Evolutionary conservation across 1,140 invertebrate genomes (phyloP).

Genomic region (Zaprionus tsacasi): DNA sequence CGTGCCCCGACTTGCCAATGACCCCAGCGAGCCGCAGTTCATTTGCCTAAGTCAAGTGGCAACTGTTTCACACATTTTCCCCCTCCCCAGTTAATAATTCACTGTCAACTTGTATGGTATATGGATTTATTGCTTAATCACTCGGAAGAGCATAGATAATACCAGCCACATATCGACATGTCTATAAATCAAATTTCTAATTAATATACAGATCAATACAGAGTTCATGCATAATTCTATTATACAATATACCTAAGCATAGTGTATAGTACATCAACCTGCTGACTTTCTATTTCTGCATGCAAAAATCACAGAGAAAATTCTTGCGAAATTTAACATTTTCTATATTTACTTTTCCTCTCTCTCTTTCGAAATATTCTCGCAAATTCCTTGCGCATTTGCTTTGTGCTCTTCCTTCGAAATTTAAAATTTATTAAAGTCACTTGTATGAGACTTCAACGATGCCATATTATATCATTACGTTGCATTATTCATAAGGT

Average conservation of each 20-base stretch:
- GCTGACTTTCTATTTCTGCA: not conserved
- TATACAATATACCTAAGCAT: too few relatives aligned
- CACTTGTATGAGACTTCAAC: not conserved
- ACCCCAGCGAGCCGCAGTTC: slow-evolving; percentile 2
- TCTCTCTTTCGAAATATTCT: not conserved
- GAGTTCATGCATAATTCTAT: not conserved
- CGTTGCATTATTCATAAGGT: slow-evolving; percentile 24
- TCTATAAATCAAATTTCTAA: slow-evolving; percentile 66
- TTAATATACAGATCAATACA: not conserved
- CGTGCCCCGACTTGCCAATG: slow-evolving; percentile 58
- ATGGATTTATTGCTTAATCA: slow-evolving; percentile 78
- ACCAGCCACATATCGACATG: slow-evolving; percentile 39
- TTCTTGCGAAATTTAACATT: not conserved
- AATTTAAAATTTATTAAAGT: slow-evolving; percentile 31
- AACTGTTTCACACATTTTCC: slow-evolving; percentile 17
- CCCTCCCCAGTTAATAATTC: slow-evolving; percentile 64
- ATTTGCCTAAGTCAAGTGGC: slow-evolving; percentile 38
- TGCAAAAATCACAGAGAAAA: not conserved
- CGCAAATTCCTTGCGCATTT: not conserved
- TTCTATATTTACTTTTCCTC: not conserved
- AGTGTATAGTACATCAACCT: not conserved
- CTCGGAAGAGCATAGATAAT: slow-evolving; percentile 77
- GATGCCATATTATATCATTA: slow-evolving; percentile 9
- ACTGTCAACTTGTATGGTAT: slow-evolving; percentile 74
- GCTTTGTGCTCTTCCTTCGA: too few relatives aligned